Conservation (phyloP, 2,888 invertebrate species). For the Stomorhina lunata region DNA sequence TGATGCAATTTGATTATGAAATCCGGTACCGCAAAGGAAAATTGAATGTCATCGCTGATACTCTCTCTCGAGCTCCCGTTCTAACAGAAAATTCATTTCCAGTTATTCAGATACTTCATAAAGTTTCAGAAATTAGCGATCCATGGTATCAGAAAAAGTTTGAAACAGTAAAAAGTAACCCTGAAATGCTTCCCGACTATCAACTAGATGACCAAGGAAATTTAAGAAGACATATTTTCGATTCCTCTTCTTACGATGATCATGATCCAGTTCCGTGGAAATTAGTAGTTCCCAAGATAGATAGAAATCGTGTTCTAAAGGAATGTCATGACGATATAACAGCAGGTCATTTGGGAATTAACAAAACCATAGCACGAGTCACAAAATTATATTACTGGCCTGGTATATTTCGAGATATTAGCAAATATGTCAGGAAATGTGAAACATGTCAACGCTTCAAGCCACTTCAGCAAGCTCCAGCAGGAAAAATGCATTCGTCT, state of each 20-base stretch:
- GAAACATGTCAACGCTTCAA: neutral
- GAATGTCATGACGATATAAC: constrained; percentile 22
- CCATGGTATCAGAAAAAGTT: too few species aligned
- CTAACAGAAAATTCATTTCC: too few species aligned
- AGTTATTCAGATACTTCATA: too few species aligned
- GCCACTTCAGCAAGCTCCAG: too few species aligned
- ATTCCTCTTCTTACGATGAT: neutral
- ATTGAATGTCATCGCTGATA: constrained; percentile 28
- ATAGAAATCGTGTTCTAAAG: neutral
- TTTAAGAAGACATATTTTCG: too few species aligned
- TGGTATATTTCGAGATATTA: neutral
- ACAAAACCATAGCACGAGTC: neutral
- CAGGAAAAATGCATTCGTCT: constrained; percentile 12
- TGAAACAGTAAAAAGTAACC: too few species aligned
- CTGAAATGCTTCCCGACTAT: too few species aligned
- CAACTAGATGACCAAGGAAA: too few species aligned
- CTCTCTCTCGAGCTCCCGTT: constrained; percentile 16
- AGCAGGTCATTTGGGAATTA: constrained; percentile 18
- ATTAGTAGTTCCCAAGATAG: neutral
- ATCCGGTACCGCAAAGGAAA: constrained; percentile 13
- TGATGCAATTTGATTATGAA: constrained; percentile 31
- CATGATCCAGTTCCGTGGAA: neutral
- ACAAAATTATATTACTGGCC: neutral
- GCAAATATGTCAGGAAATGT: too few species aligned
- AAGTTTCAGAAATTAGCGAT: too few species aligned